These are phyloP conservation scores for Hydraecia micacea DNA, from an alignment of 2,888 invertebrate genomes.

Conservation along the genomic window DNA sequence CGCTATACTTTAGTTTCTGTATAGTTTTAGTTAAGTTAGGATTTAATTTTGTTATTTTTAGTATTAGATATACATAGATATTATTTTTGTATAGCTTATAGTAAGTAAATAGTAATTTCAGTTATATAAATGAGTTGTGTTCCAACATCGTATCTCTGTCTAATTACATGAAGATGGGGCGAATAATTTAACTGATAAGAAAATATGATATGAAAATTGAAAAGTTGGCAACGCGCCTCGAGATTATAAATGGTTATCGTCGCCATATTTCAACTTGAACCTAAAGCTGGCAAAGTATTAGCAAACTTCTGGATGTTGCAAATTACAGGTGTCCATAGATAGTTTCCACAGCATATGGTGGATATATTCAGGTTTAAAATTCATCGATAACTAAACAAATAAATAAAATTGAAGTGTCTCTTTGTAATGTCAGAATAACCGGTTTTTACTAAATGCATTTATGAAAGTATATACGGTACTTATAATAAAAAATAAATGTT, in stretches of 20 bases:
- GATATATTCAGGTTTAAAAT: neutral
- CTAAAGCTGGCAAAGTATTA: neutral
- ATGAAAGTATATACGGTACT: too few species aligned
- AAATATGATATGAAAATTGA: neutral
- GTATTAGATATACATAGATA: too few species aligned
- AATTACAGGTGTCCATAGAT: neutral
- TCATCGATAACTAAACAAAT: neutral
- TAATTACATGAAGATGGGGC: neutral
- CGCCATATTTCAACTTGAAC: conserved; percentile 7
- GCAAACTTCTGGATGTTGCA: neutral
- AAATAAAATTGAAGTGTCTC: neutral
- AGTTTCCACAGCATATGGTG: neutral
- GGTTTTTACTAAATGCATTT: neutral
- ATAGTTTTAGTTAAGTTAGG: too few species aligned
- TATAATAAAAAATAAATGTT: too few species aligned
- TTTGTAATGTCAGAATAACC: neutral
- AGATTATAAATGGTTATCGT: neutral
- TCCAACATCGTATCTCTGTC: too few species aligned
- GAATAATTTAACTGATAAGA: neutral
- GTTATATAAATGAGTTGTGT: too few species aligned
- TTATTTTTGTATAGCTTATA: too few species aligned
- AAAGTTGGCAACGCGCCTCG: conserved; percentile 14
- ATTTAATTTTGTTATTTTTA: too few species aligned
- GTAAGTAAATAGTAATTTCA: too few species aligned
- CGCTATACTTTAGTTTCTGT: too few species aligned